Evolutionary conservation across 2,888 invertebrate species (phyloP).

Genomic region (Ametastegia equiseti): DNA sequence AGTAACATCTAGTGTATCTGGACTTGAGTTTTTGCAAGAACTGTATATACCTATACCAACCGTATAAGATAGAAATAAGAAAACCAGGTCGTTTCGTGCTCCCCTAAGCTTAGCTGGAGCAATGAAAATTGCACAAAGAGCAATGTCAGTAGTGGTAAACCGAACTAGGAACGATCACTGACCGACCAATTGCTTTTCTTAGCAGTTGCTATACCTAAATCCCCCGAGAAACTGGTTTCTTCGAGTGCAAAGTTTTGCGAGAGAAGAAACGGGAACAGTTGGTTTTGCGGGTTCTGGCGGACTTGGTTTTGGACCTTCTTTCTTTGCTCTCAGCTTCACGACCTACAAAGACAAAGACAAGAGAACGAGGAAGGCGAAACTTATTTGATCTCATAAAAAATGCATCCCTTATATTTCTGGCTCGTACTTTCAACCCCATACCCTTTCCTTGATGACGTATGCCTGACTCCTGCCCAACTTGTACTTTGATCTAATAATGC

Average conservation of each 20-base stretch:
- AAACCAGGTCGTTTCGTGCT: background rate
- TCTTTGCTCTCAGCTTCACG: background rate
- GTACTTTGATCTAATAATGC: background rate
- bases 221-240: constrained; percentile 37
- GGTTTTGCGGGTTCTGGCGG: background rate
- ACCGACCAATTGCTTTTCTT: constrained; percentile 27
- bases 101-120: constrained; percentile 7
- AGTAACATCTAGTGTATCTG: constrained; percentile 4
- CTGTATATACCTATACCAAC: background rate
- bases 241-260: constrained; percentile 30
- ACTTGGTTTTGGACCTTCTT: background rate
- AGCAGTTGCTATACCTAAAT: constrained; percentile 29
- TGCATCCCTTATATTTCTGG: background rate
- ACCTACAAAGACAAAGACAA: background rate
- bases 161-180: constrained; percentile 25
- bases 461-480: background rate
- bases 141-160: constrained; percentile 29
- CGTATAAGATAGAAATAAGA: background rate
- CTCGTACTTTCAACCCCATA: background rate
- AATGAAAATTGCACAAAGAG: constrained; percentile 17
- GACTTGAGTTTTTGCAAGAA: constrained; percentile 24
- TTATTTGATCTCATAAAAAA: constrained; percentile 33
- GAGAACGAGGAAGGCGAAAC: background rate
- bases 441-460: background rate
- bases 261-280: constrained; percentile 30